These are phyloP conservation scores for Thereva unica DNA, from an alignment of 2,888 invertebrate genomes.

Conservation along the genomic window DNA sequence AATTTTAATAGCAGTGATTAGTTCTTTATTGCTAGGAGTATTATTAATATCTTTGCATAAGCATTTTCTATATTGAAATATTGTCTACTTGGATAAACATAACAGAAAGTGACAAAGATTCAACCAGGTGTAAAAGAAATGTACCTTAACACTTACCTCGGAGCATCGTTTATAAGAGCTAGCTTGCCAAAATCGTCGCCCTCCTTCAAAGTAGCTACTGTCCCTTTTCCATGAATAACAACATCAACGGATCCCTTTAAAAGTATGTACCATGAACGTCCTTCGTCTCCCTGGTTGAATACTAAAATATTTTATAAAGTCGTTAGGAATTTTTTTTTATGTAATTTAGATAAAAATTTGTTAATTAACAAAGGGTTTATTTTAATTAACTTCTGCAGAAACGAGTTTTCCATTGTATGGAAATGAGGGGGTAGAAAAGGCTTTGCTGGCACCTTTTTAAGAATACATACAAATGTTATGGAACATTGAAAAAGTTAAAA, in stretches of 20 bases:
- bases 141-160: conserved; percentile 63
- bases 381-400: no score
- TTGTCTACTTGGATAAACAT: neutral
- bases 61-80: conserved; percentile 11
- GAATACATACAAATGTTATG: no score
- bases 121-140: neutral
- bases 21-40: neutral
- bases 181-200: conserved; percentile 88
- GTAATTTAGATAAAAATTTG: neutral
- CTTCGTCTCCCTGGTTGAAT: conserved; percentile 84
- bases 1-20: conserved; percentile 27
- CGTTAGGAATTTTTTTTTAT: neutral
- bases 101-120: neutral
- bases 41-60: neutral
- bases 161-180: conserved; percentile 82
- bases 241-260: conserved; percentile 83
- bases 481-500: no score
- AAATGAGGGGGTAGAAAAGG: no score
- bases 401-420: no score
- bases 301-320: conserved; percentile 58
- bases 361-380: no score
- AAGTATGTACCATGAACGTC: conserved; percentile 83
- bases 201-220: conserved; percentile 78
- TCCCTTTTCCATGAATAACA: conserved; percentile 81
- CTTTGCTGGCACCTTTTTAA: no score